Base-by-base conservation (phyloP, 2,888 invertebrate genomes). In the Theodoxus fluviatilis region DNA sequence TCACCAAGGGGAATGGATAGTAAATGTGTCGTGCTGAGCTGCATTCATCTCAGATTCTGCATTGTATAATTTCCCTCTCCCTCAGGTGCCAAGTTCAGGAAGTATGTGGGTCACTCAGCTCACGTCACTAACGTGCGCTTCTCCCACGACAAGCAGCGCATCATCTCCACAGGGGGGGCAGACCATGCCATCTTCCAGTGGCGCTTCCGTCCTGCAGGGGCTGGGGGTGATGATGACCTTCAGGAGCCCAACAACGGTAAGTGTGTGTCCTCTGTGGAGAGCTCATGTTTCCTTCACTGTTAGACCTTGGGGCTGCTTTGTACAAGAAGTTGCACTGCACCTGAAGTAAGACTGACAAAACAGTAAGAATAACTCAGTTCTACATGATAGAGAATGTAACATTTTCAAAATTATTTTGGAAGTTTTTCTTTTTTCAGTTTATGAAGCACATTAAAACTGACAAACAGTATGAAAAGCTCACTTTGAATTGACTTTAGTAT, bases 131-230 rank as follows among this genome's bases (percentile, higher is more conserved):
- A 88, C 76, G 86, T 87, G 1, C 77, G 88, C 18, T 88, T 88
- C 78, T 84, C 87, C 15, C 74, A 79, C 63, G 88, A 88, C 78
- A 83, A 83, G 67, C 79, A 76, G 7, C 76, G 81, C 31, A 83
- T 88, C 18, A 82, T 88, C 57, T 82, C 87, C 3, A 86, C 85
- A 33, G 88, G 88, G 22, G 88, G 87, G 3, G 88, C 83, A 31
- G 88, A 88, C 74, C 87, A 88, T 74, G 85, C 88, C 38, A 80
- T 88, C 3, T 88, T 88, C 73, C 87, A 88, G 78, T 88, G 88
- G 88, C 76, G 79, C 37, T 86, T 83, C 74, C 67, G 84, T 3
- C 72, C 81, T 9, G 81, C 83, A 31, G 86, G 83, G 9, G 71
- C 73, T 28, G 71, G 74, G 3, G 79, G 77, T 52, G 75, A 77